Percentiles rank a stretch among this genome's conserved stretches.
phyloP scores from a whole-genome alignment of 2,888 invertebrate genomes.

The Spilarctia lutea region DNA sequence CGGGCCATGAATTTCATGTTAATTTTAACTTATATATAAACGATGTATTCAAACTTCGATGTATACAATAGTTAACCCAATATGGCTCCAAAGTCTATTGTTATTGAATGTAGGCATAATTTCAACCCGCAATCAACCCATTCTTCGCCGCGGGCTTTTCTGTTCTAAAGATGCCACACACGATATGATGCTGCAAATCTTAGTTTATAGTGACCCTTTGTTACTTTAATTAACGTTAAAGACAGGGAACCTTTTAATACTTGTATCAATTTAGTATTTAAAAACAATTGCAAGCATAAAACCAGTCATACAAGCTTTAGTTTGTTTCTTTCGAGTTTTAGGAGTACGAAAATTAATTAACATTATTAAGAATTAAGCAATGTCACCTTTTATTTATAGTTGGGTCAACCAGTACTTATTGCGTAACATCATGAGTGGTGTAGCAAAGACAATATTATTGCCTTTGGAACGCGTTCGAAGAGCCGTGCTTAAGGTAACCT shows the following conservation, averaged over 20 bases:
- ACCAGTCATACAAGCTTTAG: background rate
- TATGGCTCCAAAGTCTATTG: conserved; percentile 50
- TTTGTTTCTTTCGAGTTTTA: background rate
- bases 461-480: no score
- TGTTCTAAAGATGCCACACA: conserved; percentile 31
- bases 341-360: no score
- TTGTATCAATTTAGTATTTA: background rate
- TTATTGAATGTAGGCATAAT: conserved; percentile 55
- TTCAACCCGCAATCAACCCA: conserved; percentile 39
- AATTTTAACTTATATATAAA: conserved; percentile 20
- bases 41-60: conserved; percentile 42
- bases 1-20: background rate
- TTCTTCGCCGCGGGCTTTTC: conserved; percentile 24
- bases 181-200: conserved; percentile 45
- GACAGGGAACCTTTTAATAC: conserved; percentile 18
- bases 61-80: conserved; percentile 43
- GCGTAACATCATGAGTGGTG: no score
- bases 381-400: no score
- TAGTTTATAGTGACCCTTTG: conserved; percentile 34
- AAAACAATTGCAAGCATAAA: background rate
- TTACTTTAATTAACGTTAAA: conserved; percentile 36
- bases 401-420: no score
- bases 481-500: no score
- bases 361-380: no score
- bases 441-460: no score